A percentile compares a stretch with the other conserved stretches of the same genome.
Conservation (phyloP, 2,888 invertebrate species). For the Drosophila neotestacea region DNA sequence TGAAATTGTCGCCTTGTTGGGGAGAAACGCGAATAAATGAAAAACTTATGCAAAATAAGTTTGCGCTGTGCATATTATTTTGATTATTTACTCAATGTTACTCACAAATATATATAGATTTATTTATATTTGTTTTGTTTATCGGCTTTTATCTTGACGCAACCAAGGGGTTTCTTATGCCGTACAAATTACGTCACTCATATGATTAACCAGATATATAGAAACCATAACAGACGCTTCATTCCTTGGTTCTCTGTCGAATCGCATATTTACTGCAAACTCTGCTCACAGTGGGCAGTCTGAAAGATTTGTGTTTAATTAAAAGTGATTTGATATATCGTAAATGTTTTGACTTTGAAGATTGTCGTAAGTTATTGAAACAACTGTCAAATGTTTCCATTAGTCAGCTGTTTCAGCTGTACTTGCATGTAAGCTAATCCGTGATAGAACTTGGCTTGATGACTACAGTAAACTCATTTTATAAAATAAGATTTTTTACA, state of each 20-base stretch:
- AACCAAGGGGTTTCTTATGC: conserved; percentile 15
- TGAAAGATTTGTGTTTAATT: background rate
- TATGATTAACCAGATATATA: conserved; percentile 28
- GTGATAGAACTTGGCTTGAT: no score
- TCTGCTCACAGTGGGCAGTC: conserved; percentile 1
- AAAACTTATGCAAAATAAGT: conserved; percentile 74
- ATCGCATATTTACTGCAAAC: conserved; percentile 11
- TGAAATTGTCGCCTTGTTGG: conserved; percentile 40
- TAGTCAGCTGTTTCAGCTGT: background rate
- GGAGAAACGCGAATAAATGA: conserved; percentile 37
- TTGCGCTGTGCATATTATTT: conserved; percentile 36
- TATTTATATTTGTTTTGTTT: conserved; percentile 43
- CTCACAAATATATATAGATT: conserved; percentile 20
- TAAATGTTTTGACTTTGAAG: conserved; percentile 2
- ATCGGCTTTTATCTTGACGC: conserved; percentile 41
- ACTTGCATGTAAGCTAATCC: no score
- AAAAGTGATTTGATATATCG: conserved; percentile 16
- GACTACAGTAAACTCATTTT: no score
- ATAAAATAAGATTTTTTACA: no score
- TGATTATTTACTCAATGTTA: conserved; percentile 23
- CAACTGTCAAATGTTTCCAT: conserved; percentile 26
- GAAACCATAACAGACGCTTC: conserved; percentile 1
- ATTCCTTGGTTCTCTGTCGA: conserved; percentile 30
- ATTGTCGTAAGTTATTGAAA: conserved; percentile 9
- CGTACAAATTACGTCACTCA: conserved; percentile 67